Evolutionary conservation across 2,113 vertebrate genomes (phyloP).

Genomic region (Myocastor coypus): DNA sequence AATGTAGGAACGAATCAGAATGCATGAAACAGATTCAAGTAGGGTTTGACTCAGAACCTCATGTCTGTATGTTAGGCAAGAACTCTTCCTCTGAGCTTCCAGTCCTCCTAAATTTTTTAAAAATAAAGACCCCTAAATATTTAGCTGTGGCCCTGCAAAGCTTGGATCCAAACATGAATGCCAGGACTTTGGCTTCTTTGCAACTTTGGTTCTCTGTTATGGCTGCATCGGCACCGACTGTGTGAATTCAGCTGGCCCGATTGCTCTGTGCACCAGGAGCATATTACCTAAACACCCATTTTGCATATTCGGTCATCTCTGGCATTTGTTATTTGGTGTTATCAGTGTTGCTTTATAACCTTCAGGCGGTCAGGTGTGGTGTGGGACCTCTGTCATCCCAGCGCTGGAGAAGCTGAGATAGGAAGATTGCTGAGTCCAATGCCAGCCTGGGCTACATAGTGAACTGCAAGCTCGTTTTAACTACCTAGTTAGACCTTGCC

Average conservation of each 20-base stretch:
- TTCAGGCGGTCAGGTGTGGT: background rate
- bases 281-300: background rate
- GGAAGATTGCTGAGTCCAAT: background rate
- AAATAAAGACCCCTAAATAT: background rate
- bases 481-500: background rate
- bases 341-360: conserved; percentile 1
- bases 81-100: background rate
- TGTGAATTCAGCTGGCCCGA: background rate
- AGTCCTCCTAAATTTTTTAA: background rate
- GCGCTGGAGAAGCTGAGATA: background rate
- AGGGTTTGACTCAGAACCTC: background rate
- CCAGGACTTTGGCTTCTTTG: background rate
- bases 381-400: background rate
- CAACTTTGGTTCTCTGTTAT: too few relatives aligned
- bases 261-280: background rate
- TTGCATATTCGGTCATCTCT: background rate
- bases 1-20: too few relatives aligned
- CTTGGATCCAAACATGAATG: background rate
- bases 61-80: background rate
- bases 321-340: background rate
- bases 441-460: background rate
- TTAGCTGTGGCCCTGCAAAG: background rate
- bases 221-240: background rate
- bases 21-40: too few relatives aligned
- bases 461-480: background rate